A percentile compares a stretch with the other conserved stretches of the same genome.
phyloP scores from a whole-genome alignment of 2,113 vertebrate species.

The Ahaetulla prasina region DNA sequence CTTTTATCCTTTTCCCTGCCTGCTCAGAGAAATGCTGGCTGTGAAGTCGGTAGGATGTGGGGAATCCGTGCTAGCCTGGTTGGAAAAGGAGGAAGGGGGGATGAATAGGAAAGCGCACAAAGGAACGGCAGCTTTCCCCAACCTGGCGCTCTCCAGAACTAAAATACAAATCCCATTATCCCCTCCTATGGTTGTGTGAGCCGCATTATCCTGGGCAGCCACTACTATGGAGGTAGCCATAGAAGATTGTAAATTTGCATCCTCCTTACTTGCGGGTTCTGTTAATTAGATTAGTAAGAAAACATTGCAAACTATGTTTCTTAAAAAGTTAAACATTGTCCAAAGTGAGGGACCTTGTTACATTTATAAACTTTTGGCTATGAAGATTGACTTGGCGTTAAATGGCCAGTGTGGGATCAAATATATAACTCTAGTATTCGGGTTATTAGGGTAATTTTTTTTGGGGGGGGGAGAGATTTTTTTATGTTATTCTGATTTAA shows the following conservation, averaged over 20 bases:
- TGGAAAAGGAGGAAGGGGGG: not conserved
- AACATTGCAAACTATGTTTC: not conserved
- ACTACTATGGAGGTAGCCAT: not conserved
- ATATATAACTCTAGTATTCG: not conserved
- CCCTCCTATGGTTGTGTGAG: not conserved
- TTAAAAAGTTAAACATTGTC: not conserved
- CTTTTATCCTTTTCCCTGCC: not conserved
- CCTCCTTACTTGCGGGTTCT: not conserved
- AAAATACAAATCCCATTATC: not conserved
- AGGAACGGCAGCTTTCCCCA: not conserved
- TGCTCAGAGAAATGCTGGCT: not conserved
- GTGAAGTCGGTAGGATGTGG: not conserved
- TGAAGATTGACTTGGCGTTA: not conserved
- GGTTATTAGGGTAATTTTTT: not conserved
- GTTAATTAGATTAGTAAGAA: not conserved
- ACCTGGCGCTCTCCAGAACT: not conserved
- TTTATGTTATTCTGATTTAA: not conserved
- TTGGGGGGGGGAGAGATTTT: not conserved
- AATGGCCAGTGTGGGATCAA: not conserved
- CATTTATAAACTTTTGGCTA: not conserved
- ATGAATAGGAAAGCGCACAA: not conserved
- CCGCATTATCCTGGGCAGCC: not conserved
- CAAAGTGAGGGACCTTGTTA: not conserved
- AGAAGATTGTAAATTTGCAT: not conserved
- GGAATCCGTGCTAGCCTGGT: not conserved